These are phyloP conservation scores for Netelia virgata DNA, from an alignment of 2,888 invertebrate genomes.

Conservation along the genomic window DNA sequence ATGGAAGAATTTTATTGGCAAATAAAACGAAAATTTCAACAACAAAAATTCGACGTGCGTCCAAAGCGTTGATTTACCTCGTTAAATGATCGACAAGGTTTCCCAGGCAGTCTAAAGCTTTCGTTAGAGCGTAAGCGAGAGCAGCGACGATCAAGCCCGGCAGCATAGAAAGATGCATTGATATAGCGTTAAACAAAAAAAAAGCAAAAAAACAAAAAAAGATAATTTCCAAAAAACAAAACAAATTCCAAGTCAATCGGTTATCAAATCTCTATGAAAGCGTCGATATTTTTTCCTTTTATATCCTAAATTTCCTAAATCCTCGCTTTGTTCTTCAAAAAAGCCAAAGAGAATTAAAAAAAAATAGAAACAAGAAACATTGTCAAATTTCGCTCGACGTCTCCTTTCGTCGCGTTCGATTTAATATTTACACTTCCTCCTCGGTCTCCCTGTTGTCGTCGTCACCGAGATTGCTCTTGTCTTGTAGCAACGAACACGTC, in stretches of 20 bases:
- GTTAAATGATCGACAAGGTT: constrained; percentile 45
- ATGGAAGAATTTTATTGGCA: neutral
- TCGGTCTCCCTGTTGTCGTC: constrained; percentile 59
- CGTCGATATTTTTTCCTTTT: neutral
- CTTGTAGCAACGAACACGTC: constrained; percentile 5
- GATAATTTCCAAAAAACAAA: too few relatives aligned
- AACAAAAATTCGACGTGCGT: neutral
- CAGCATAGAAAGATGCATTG: constrained; percentile 57
- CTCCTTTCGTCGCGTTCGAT: neutral
- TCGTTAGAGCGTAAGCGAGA: constrained; percentile 46
- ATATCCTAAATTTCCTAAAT: neutral
- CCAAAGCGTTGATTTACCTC: constrained; percentile 56
- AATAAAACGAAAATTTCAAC: too few relatives aligned
- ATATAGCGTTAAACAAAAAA: constrained; percentile 31
- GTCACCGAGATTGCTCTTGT: constrained; percentile 35
- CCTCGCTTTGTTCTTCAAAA: too few relatives aligned
- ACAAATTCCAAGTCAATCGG: neutral
- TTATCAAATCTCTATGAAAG: neutral
- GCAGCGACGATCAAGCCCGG: constrained; percentile 41
- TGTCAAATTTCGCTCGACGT: neutral
- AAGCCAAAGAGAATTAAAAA: neutral
- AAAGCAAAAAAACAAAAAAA: neutral
- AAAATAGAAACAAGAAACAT: neutral
- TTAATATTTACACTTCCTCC: constrained; percentile 74
- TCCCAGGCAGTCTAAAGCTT: constrained; percentile 38